Percentiles rank a stretch among this genome's conserved stretches.
Evolutionary conservation across 2,888 invertebrate species (phyloP).

Genomic region (Pterostichus madidus): DNA sequence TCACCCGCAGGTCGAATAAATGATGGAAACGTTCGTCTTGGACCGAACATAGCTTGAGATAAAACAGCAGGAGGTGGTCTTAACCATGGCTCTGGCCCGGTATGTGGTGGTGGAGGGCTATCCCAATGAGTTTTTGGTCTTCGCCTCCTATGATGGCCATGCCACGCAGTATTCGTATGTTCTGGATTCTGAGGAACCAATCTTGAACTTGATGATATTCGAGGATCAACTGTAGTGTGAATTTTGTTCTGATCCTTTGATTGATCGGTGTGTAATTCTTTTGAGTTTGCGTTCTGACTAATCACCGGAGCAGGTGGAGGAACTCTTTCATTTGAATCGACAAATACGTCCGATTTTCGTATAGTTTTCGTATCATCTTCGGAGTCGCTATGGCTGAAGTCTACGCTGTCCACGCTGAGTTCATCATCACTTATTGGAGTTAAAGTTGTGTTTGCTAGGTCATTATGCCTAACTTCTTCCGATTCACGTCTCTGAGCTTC

Average conservation of each 20-base stretch:
- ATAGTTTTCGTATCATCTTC: slow-evolving; percentile 64
- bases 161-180: slow-evolving; percentile 72
- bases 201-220: slow-evolving; percentile 44
- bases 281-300: slow-evolving; percentile 70
- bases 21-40: slow-evolving; percentile 75
- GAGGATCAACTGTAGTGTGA: slow-evolving; percentile 57
- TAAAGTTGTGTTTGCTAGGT: slow-evolving; percentile 71
- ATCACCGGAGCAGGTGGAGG: slow-evolving; percentile 75
- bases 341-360: slow-evolving; percentile 73
- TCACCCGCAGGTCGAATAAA: slow-evolving; percentile 56
- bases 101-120: slow-evolving; percentile 72
- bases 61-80: slow-evolving; percentile 60
- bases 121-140: slow-evolving; percentile 71
- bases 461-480: slow-evolving; percentile 79
- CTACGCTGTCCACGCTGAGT: slow-evolving; percentile 72
- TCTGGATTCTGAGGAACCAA: slow-evolving; percentile 59
- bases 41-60: slow-evolving; percentile 70
- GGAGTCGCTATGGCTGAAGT: slow-evolving; percentile 70
- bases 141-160: slow-evolving; percentile 77
- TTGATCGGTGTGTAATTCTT: slow-evolving; percentile 56
- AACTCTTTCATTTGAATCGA: slow-evolving; percentile 80
- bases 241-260: slow-evolving; percentile 52
- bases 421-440: slow-evolving; percentile 77
- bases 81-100: slow-evolving; percentile 56
- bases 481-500: slow-evolving; percentile 88